Evolutionary conservation across 2,113 vertebrate genomes (phyloP).

Genomic region (Onychostoma macrolepis): DNA sequence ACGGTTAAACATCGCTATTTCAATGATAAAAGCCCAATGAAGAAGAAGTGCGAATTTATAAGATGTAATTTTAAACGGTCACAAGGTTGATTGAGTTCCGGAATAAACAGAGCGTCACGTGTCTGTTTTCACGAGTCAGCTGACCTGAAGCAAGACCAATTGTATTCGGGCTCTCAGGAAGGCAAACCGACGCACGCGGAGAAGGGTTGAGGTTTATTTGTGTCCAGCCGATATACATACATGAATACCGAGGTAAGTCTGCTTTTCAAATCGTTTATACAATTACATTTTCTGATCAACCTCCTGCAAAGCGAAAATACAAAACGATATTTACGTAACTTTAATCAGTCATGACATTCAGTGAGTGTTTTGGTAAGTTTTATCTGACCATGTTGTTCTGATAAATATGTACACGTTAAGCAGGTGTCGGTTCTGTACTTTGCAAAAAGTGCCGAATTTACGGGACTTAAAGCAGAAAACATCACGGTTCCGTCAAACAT

Average conservation of each 20-base stretch:
- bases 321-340: not conserved
- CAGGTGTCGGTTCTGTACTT: constrained; percentile 88
- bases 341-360: not conserved
- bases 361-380: not conserved
- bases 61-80: not conserved
- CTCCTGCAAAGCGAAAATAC: not conserved
- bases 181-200: not conserved
- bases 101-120: not conserved
- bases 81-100: not conserved
- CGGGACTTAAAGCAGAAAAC: constrained; percentile 80
- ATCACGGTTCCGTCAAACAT: constrained; percentile 78
- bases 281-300: not conserved
- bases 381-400: not conserved
- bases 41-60: not conserved
- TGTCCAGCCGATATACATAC: constrained; percentile 2
- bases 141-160: constrained; percentile 48
- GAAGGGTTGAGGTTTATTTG: not conserved
- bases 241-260: constrained; percentile 58
- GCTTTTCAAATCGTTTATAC: not conserved
- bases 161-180: constrained; percentile 27
- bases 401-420: not conserved
- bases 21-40: not conserved
- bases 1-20: not conserved
- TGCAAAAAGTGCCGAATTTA: constrained; percentile 88
- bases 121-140: constrained; percentile 16